A percentile compares a stretch with the other conserved stretches of the same genome.
phyloP scores from a whole-genome alignment of 2,888 invertebrate species.

The Horisme vitalbata region DNA sequence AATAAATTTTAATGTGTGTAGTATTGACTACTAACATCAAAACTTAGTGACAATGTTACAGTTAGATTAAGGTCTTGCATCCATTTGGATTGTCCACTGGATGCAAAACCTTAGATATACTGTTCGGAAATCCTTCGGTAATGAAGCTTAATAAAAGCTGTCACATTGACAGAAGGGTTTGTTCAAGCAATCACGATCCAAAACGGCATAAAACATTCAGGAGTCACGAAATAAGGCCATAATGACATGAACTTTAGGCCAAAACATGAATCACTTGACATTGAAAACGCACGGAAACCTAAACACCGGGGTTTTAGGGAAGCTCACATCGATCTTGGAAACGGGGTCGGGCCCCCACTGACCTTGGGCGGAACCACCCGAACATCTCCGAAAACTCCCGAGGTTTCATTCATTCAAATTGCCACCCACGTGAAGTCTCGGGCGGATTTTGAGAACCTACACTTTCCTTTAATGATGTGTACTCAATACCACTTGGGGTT shows the following conservation, averaged over 20 bases:
- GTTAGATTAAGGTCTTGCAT: too few relatives aligned
- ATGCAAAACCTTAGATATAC: not conserved
- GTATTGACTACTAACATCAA: too few relatives aligned
- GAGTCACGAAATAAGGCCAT: constrained; percentile 66
- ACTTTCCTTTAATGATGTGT: constrained; percentile 47
- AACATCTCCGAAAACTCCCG: constrained; percentile 59
- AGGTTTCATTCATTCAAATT: constrained; percentile 68
- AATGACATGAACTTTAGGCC: constrained; percentile 55
- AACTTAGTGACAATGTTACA: too few relatives aligned
- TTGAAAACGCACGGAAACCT: constrained; percentile 70
- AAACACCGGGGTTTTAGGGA: constrained; percentile 61
- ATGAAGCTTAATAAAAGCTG: constrained; percentile 10
- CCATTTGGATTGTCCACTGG: too few relatives aligned
- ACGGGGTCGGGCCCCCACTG: constrained; percentile 64
- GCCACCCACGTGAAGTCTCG: constrained; percentile 44
- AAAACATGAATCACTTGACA: constrained; percentile 73
- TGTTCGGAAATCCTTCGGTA: not conserved
- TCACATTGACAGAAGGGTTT: constrained; percentile 23
- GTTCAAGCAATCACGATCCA: constrained; percentile 30
- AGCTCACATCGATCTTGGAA: constrained; percentile 79
- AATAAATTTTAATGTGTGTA: too few relatives aligned
- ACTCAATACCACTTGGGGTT: constrained; percentile 37
- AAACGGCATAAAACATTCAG: constrained; percentile 43
- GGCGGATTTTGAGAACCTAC: constrained; percentile 42
- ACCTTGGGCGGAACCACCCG: constrained; percentile 70